Evolutionary conservation across 2,888 invertebrate species (phyloP), one percentile per base, ranked within the genome.

Genomic region (Cepaea hortensis): DNA sequence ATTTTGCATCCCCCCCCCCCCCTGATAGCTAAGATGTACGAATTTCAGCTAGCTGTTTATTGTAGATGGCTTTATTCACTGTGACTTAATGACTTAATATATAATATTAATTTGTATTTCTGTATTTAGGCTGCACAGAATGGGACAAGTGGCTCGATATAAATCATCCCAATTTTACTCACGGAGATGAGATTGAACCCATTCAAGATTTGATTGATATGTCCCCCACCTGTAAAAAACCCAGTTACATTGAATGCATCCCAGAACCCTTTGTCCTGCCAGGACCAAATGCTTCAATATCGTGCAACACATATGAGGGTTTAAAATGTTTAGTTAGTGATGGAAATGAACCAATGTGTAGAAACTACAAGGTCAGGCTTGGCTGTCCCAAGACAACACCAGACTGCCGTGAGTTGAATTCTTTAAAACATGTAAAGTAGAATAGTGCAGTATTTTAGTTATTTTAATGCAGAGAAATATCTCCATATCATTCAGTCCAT

Each of bases 251-350:
- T 65, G 91, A 93, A 85, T 94, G 94, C 89, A 90, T 91, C 55
- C 90, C 91, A 23, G 91, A 92, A 65, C 91, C 90, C 61, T 87
- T 83, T 0, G 91, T 91, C 85, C 89, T 90, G 46, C 88, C 90
- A 5, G 88, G 90, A 18, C 88, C 89, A n/a, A 90, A 91, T 13
- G 91, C 91, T 11, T 93, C 93, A 88, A 89, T 87, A 0, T 90
- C 89, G 13, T 94, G 94, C 88, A 92, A 93, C 86, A 93, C 97
- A 87, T 96, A 97, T 91, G 95, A 95, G 18, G 98, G 98, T 0
- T 95, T 98, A 0, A 94, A 96, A 7, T 98, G 98, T 93, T 95
- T 94, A 87, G 95, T 93, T 81, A 89, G 88, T 9, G 91, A 93
- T 81, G 90, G 90, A 85, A 83, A 87, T 35, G 87, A 87, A 9